Percentiles rank a stretch among this genome's conserved stretches.
Conservation (phyloP, 2,888 invertebrate species). For the Chrysotoxum bicinctum region DNA sequence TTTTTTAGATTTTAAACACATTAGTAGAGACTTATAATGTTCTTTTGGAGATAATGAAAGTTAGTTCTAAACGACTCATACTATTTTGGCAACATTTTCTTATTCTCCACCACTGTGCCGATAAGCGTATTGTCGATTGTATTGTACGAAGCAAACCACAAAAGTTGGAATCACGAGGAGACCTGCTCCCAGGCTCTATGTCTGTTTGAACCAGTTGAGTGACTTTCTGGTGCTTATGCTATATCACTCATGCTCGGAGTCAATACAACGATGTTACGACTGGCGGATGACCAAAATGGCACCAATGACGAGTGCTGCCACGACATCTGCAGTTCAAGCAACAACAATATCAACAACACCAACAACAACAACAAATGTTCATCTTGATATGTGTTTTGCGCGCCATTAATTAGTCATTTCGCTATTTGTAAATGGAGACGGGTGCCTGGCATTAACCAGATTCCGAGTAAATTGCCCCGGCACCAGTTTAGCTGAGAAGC, state of each 20-base stretch:
- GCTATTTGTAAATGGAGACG: conserved; percentile 76
- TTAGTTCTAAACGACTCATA: no score
- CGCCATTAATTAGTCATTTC: conserved; percentile 76
- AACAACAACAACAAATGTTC: conserved; percentile 72
- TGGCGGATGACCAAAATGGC: conserved; percentile 65
- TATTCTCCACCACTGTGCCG: neutral
- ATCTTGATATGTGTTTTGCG: conserved; percentile 76
- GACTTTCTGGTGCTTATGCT: conserved; percentile 70
- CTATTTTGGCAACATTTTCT: no score
- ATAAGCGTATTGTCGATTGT: neutral
- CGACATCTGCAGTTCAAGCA: conserved; percentile 55
- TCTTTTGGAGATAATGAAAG: no score
- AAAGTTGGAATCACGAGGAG: conserved; percentile 1
- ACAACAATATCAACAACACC: conserved; percentile 46
- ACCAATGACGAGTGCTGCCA: conserved; percentile 67
- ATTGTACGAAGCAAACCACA: conserved; percentile 4
- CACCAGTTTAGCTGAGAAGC: conserved; percentile 56
- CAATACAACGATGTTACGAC: conserved; percentile 63
- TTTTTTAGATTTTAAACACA: no score
- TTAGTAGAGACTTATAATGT: no score
- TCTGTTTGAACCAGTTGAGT: conserved; percentile 69
- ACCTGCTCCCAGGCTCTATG: conserved; percentile 17
- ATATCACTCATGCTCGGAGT: conserved; percentile 69
- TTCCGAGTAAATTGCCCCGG: conserved; percentile 75
- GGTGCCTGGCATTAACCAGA: conserved; percentile 76